Percentiles rank a stretch among this genome's conserved stretches.
Evolutionary conservation across 2,113 vertebrate genomes (phyloP).

Genomic region (Brachyistius frenatus): DNA sequence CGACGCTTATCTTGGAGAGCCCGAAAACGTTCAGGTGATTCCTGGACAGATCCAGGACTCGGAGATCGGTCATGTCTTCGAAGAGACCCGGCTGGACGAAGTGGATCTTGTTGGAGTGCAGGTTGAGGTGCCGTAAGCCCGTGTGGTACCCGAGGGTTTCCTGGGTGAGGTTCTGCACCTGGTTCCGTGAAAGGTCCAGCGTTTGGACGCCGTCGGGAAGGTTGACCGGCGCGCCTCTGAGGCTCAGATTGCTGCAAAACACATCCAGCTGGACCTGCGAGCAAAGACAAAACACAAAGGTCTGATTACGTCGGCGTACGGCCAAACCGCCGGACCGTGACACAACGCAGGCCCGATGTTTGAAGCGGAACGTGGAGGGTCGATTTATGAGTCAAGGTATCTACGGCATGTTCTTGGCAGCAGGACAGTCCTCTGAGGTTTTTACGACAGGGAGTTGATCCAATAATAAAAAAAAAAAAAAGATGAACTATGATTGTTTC

Average conservation of each 20-base stretch:
- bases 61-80: conserved; percentile 82
- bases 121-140: conserved; percentile 85
- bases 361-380: conserved; percentile 5
- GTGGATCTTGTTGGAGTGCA: conserved; percentile 89
- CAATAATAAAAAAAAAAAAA: conserved; percentile 11
- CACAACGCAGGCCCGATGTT: conserved; percentile 40
- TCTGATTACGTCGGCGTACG: conserved; percentile 24
- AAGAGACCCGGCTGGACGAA: conserved; percentile 90
- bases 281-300: conserved; percentile 54
- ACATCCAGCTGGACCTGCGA: conserved; percentile 85
- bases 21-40: conserved; percentile 87
- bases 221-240: conserved; percentile 82
- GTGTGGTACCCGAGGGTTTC: conserved; percentile 81
- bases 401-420: conserved; percentile 44
- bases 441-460: background rate
- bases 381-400: conserved; percentile 45
- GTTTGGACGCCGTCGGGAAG: conserved; percentile 83
- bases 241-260: conserved; percentile 85
- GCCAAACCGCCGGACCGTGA: conserved; percentile 38
- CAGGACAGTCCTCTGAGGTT: background rate
- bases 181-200: conserved; percentile 91
- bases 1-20: conserved; percentile 75
- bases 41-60: conserved; percentile 88
- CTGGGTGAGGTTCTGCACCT: conserved; percentile 86
- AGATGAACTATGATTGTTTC: background rate